Evolutionary conservation across 2,888 invertebrate genomes (phyloP).

Genomic region (Parascotia fuliginaria): DNA sequence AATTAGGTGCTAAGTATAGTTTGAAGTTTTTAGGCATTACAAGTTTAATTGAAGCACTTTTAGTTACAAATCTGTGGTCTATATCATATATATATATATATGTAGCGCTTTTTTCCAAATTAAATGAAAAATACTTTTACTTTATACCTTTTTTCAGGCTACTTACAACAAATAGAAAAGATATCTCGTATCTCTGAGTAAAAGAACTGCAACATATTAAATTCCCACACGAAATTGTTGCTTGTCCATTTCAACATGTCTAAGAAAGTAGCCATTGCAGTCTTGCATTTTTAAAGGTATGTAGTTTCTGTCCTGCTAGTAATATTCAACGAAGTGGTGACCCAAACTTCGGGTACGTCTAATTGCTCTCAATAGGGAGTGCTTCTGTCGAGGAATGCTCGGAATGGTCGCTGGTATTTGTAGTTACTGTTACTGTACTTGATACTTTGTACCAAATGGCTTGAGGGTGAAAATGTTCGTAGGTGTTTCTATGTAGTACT

Average conservation of each 20-base stretch:
- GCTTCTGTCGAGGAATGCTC: constrained; percentile 22
- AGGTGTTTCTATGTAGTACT: background rate
- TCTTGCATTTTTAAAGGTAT: constrained; percentile 28
- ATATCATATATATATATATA: too few species aligned
- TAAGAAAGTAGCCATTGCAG: constrained; percentile 8
- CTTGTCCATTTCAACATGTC: constrained; percentile 2
- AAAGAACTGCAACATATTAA: constrained; percentile 6
- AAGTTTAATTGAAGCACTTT: too few species aligned
- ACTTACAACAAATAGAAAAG: background rate
- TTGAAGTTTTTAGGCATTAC: too few species aligned
- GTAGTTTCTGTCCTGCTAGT: background rate
- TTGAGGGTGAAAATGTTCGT: background rate
- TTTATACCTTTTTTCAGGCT: too few species aligned
- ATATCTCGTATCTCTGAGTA: background rate
- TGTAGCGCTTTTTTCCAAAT: too few species aligned
- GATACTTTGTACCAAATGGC: constrained; percentile 6
- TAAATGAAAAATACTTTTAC: too few species aligned
- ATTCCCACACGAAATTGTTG: constrained; percentile 4
- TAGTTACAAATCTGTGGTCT: too few species aligned
- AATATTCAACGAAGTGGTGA: constrained; percentile 1
- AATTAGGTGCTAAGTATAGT: too few species aligned
- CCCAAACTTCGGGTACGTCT: constrained; percentile 8
- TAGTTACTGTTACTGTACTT: constrained; percentile 7
- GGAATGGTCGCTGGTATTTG: constrained; percentile 32
- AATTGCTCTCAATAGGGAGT: constrained; percentile 33